phyloP scores from a whole-genome alignment of 2,797 vertebrate genomes.

The Aotus griseimembra region DNA sequence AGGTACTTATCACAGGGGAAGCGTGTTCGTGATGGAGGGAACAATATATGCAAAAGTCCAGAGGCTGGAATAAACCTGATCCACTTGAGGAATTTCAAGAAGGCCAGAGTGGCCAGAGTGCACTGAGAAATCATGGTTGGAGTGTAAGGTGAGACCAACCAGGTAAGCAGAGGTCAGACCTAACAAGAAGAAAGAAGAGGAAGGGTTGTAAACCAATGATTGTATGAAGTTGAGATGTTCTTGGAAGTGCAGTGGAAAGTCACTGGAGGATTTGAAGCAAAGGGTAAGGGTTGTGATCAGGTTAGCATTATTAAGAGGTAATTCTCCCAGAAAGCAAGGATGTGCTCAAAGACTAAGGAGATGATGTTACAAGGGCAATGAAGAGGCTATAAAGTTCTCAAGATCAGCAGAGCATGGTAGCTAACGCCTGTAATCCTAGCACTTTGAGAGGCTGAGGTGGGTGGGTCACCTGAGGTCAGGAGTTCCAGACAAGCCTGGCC shows the following conservation, averaged over 20 bases:
- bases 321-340: neutral
- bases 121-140: neutral
- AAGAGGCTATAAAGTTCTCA: neutral
- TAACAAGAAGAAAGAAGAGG: neutral
- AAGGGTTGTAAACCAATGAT: neutral
- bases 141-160: neutral
- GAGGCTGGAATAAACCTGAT: neutral
- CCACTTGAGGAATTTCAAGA: neutral
- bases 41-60: neutral
- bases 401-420: accelerated
- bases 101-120: neutral
- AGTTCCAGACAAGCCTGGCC: too few relatives aligned
- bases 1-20: neutral
- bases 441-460: too few relatives aligned
- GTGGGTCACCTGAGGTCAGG: too few relatives aligned
- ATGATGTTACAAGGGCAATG: neutral
- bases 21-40: neutral
- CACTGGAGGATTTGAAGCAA: neutral
- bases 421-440: too few relatives aligned
- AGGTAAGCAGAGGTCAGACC: neutral
- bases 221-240: neutral
- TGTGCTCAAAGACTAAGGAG: neutral
- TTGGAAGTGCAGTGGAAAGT: too few relatives aligned
- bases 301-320: neutral
- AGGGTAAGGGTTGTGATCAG: neutral